Percentiles rank a stretch among this genome's conserved stretches.
These are phyloP conservation scores for Falco rusticolus DNA, from an alignment of 2,797 vertebrate species.

Conservation along the genomic window DNA sequence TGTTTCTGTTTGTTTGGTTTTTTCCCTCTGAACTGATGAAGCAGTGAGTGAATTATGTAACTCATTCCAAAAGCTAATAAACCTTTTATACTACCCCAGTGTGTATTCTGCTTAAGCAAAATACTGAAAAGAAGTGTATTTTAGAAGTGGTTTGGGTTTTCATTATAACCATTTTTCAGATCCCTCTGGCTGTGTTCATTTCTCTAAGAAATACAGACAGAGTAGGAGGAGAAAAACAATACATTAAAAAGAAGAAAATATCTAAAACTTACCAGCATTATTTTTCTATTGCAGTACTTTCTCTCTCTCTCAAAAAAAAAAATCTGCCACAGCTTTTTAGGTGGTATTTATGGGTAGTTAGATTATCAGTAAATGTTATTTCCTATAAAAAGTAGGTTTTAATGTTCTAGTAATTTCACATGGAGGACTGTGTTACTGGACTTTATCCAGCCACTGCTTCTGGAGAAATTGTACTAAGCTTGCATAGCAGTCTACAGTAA, in stretches of 20 bases:
- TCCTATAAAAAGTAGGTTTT: neutral
- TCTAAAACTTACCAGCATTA: neutral
- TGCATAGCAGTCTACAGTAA: neutral
- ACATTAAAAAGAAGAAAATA: slow-evolving; percentile 4
- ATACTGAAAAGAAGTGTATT: neutral
- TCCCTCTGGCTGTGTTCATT: neutral
- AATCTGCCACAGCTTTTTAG: neutral
- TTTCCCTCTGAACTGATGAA: neutral
- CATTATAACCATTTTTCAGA: slow-evolving; percentile 10
- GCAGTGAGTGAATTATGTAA: slow-evolving; percentile 3
- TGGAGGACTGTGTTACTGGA: neutral
- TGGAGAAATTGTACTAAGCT: neutral
- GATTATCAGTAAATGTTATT: neutral
- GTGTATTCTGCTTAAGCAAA: slow-evolving; percentile 7
- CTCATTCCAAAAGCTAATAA: slow-evolving; percentile 28
- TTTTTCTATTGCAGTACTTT: neutral
- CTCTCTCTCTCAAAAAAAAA: neutral
- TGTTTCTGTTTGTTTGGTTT: neutral
- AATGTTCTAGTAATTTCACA: neutral
- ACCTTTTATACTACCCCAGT: neutral
- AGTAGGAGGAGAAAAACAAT: neutral
- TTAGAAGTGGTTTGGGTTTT: slow-evolving; percentile 8
- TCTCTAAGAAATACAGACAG: neutral
- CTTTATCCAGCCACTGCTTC: neutral
- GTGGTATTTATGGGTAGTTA: neutral